Evolutionary conservation across 2,888 invertebrate genomes (phyloP).

Genomic region (Apamea crenata): DNA sequence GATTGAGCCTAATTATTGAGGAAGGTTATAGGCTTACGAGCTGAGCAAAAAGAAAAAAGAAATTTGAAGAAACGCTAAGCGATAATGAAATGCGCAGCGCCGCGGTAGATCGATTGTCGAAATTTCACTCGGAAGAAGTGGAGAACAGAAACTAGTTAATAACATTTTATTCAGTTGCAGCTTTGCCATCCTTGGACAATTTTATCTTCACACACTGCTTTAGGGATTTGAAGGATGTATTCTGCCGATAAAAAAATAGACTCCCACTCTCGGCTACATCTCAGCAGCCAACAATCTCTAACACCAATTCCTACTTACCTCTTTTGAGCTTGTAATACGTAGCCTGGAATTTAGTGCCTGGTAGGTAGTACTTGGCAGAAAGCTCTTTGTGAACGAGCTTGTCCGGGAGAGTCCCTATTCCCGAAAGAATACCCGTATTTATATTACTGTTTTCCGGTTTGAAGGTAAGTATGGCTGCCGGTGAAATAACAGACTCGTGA

Average conservation of each 20-base stretch:
- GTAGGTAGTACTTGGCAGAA: neutral
- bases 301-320: neutral
- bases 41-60: too few species aligned
- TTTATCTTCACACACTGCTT: neutral
- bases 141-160: too few species aligned
- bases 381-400: neutral
- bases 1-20: too few species aligned
- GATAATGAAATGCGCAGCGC: too few species aligned
- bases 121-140: too few species aligned
- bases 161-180: neutral
- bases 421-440: neutral
- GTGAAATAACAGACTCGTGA: neutral
- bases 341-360: neutral
- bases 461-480: neutral
- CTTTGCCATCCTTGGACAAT: neutral
- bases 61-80: too few species aligned
- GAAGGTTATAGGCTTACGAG: too few species aligned
- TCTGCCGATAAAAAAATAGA: neutral
- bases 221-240: neutral
- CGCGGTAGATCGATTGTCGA: too few species aligned
- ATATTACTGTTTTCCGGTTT: neutral
- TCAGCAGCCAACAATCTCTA: neutral
- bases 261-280: neutral
- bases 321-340: neutral
- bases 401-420: neutral